Conservation (phyloP, 2,888 invertebrate species). For the Sympetrum striolatum region DNA sequence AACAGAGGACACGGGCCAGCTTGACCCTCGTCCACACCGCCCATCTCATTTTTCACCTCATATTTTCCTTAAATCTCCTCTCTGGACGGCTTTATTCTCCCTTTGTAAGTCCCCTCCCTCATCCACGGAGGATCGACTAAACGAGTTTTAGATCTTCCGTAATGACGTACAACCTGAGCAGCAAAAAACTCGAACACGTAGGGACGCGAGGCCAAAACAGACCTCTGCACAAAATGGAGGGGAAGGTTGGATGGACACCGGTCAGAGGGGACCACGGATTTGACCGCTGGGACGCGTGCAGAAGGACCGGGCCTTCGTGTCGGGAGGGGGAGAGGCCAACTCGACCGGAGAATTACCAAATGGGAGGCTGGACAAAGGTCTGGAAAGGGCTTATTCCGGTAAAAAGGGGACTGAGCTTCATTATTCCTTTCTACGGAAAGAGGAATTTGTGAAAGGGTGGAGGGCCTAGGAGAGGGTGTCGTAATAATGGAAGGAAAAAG, state of each 20-base stretch:
- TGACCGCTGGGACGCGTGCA: background rate
- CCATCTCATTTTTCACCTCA: conserved; percentile 32
- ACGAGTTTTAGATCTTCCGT: background rate
- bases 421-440: background rate
- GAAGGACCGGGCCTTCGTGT: background rate
- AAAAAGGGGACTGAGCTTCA: background rate
- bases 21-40: background rate
- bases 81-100: background rate
- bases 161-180: background rate
- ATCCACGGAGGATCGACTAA: background rate
- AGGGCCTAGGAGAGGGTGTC: background rate
- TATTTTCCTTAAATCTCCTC: background rate
- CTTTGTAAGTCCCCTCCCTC: background rate
- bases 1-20: background rate
- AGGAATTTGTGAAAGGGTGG: background rate
- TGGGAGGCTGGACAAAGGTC: background rate
- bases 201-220: background rate
- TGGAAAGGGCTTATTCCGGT: background rate
- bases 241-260: background rate
- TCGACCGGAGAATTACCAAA: background rate
- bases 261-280: background rate
- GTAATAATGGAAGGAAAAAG: background rate
- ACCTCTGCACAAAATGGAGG: background rate
- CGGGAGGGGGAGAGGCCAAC: background rate
- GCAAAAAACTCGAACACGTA: background rate